Base-by-base conservation (phyloP, 2,888 invertebrate genomes). In the Orgyia antiqua region DNA sequence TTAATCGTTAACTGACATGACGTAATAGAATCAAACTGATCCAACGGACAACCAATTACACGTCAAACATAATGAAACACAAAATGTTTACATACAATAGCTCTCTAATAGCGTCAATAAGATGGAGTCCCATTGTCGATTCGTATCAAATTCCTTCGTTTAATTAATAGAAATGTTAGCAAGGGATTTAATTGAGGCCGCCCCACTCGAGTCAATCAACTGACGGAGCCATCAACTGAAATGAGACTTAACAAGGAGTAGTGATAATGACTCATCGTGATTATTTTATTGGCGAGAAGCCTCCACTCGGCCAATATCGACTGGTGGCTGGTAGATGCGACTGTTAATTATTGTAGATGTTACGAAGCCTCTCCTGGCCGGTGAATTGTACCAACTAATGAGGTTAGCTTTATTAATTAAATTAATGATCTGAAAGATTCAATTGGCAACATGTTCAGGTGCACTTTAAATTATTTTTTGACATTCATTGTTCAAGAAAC, bases 121-220 rank as follows among this genome's bases (percentile, higher is more conserved):
- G 48, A 39, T 25, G 36, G 33, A 35, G 39, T 35, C 31, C 40
- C 34, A 39, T 51, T 54, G 51, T 54, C 42, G 53, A 47, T 45
- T 42, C 50, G 47, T 58, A 64, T 62, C 57, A 39, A 59, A 59
- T 64, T 61, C 51, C 66, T 36, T 44, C 43, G 45, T 52, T 48
- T 61, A 62, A 64, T 64, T 64, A 65, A 64, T 58, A 52, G 50
- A 58, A 52, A 52, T 52, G 52, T 52, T 52, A 48, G 54, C 45
- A 45, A 47, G 44, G 53, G 58, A 58, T 59, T 59, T 62, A 58
- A 62, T 61, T 58, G 58, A 48, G 50, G 30, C 36, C 38, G 49
- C 45, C 48, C 53, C 55, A 56, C 62, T 61, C 49, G 39, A 54
- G 38, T 48, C 51, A 54, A 45, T 58, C 66, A 53, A 41, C 38